Conservation (phyloP, 2,113 vertebrate species). For the Arvicanthis niloticus region DNA sequence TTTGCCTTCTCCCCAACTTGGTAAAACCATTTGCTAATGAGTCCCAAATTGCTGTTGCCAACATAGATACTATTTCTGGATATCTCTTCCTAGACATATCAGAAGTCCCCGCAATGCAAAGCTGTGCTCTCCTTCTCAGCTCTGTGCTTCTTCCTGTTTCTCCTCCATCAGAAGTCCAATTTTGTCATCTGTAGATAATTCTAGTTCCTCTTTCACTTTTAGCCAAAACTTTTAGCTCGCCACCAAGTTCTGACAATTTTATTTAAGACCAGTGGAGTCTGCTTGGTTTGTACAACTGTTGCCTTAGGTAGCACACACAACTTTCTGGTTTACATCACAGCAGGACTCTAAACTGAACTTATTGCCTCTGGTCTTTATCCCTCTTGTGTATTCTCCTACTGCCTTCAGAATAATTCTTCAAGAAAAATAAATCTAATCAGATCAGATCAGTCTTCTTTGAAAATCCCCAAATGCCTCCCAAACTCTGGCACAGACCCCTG, state of each 20-base stretch:
- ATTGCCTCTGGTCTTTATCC: neutral
- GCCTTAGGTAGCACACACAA: neutral
- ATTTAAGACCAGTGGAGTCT: neutral
- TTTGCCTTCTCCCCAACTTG: neutral
- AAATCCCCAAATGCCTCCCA: neutral
- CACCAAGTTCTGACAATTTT: neutral
- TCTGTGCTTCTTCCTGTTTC: neutral
- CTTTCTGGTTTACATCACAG: neutral
- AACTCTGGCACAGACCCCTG: neutral
- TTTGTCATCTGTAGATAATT: neutral
- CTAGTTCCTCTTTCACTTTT: neutral
- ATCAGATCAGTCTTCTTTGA: neutral
- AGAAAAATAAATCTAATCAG: neutral
- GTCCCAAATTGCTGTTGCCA: neutral
- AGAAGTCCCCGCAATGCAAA: neutral
- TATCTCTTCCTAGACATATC: neutral
- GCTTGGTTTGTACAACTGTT: neutral
- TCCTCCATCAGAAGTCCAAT: neutral
- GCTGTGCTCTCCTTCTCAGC: neutral
- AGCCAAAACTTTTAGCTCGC: neutral
- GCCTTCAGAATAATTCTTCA: neutral
- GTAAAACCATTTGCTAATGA: conserved; percentile 3
- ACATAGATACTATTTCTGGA: neutral
- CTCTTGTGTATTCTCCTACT: neutral
- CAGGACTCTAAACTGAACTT: neutral